Conservation (phyloP, 1,140 invertebrate genomes). For the Bombus superbus region DNA sequence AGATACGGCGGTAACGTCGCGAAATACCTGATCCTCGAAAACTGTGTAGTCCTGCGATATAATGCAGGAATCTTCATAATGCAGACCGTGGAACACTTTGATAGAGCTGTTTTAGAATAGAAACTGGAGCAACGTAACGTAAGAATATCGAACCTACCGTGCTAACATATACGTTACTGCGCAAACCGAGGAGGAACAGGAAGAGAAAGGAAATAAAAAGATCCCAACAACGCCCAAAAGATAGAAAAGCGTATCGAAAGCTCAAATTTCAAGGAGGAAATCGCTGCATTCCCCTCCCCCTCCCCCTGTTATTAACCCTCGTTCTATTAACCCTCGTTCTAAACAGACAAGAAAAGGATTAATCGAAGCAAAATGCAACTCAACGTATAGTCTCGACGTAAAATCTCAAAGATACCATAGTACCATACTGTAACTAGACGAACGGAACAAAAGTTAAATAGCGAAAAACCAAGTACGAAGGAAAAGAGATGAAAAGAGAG, state of each 20-base stretch:
- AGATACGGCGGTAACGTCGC: neutral
- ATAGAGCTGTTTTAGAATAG: neutral
- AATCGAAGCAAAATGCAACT: neutral
- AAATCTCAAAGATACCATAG: no score
- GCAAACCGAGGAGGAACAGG: neutral
- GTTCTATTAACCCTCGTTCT: neutral
- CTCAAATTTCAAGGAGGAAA: neutral
- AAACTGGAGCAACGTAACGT: neutral
- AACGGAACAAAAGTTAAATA: no score
- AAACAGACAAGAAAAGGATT: neutral
- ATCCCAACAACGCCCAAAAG: neutral
- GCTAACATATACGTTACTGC: neutral
- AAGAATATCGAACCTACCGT: neutral
- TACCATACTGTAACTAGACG: no score
- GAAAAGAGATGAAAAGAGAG: no score
- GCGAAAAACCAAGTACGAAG: no score
- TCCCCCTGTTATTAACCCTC: neutral
- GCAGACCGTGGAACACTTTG: constrained; percentile 8
- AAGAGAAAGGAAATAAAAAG: neutral
- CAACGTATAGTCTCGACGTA: no score
- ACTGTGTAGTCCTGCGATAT: neutral
- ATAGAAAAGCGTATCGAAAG: neutral
- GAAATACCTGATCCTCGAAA: constrained; percentile 6
- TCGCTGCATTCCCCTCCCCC: no score
- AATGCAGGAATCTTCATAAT: constrained; percentile 19